These are phyloP conservation scores for Fulica atra DNA, from an alignment of 2,113 vertebrate genomes.

Conservation along the genomic window DNA sequence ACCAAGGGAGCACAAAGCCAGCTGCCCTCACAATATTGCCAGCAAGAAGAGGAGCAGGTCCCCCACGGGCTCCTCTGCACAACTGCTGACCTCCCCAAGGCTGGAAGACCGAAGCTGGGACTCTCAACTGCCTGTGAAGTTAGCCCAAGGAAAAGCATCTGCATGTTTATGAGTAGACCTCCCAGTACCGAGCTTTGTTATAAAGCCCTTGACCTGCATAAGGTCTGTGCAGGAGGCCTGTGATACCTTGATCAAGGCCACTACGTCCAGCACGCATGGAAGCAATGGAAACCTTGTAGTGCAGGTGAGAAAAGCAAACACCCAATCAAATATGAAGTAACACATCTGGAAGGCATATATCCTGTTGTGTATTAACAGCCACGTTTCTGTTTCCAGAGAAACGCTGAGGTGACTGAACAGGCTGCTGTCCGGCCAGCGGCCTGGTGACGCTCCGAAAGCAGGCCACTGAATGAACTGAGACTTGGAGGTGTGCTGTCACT, in stretches of 20 bases:
- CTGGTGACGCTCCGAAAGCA: not conserved
- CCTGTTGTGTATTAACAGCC: not conserved
- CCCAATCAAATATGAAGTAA: not conserved
- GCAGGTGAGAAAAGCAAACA: not conserved
- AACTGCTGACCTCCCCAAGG: not conserved
- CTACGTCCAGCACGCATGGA: not conserved
- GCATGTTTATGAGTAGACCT: not conserved
- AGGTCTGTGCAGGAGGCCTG: not conserved
- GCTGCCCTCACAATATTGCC: not conserved
- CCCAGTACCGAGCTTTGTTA: not conserved
- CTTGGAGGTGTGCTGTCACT: not conserved
- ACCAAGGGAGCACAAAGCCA: not conserved
- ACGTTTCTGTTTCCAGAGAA: conserved; percentile 43
- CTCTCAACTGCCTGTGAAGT: not conserved
- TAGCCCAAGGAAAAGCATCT: not conserved
- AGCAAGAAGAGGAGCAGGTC: not conserved
- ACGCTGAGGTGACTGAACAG: not conserved
- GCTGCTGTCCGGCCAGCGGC: conserved; percentile 2
- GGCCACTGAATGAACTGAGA: not conserved
- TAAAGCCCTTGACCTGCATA: not conserved
- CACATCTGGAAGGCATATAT: not conserved
- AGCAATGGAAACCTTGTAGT: not conserved
- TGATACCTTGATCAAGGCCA: not conserved
- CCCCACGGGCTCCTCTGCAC: not conserved
- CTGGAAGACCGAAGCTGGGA: not conserved